Conservation (phyloP, 2,888 invertebrate species). For the Malacosoma neustria region DNA sequence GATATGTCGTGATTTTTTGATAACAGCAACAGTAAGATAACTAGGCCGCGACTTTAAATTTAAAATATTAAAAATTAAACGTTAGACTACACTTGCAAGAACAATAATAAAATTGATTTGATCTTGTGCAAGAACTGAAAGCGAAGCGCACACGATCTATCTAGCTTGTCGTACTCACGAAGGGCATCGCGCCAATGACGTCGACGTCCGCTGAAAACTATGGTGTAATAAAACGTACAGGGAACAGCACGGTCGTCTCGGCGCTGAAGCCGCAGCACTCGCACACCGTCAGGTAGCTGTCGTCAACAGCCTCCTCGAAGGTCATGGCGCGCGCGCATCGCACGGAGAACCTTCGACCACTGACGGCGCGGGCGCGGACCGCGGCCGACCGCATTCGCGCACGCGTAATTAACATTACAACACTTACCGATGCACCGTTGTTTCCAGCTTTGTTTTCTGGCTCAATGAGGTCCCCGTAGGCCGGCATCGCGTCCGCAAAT, state of each 20-base stretch:
- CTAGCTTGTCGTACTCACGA: conserved; percentile 62
- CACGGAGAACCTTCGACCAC: conserved; percentile 47
- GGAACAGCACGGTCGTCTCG: conserved; percentile 61
- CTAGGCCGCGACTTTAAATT: no score
- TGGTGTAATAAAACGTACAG: conserved; percentile 68
- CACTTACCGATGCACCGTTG: conserved; percentile 50
- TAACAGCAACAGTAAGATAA: neutral
- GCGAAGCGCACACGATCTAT: conserved; percentile 41
- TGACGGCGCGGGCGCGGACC: conserved; percentile 23
- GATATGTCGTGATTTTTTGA: neutral
- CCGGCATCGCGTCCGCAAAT: conserved; percentile 65
- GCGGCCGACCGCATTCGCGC: conserved; percentile 16
- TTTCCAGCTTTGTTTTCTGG: conserved; percentile 41
- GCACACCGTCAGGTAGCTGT: conserved; percentile 66
- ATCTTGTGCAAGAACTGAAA: conserved; percentile 13
- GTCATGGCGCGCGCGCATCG: conserved; percentile 72
- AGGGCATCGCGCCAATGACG: conserved; percentile 50
- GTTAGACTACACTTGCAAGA: neutral
- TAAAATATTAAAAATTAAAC: neutral
- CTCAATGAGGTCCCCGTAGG: conserved; percentile 71
- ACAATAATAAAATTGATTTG: neutral
- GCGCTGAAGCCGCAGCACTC: conserved; percentile 73
- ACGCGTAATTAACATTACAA: conserved; percentile 18
- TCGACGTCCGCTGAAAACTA: conserved; percentile 56
- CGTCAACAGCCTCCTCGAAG: conserved; percentile 66